Conservation (phyloP, 2,797 vertebrate genomes). For the Squalus acanthias region DNA sequence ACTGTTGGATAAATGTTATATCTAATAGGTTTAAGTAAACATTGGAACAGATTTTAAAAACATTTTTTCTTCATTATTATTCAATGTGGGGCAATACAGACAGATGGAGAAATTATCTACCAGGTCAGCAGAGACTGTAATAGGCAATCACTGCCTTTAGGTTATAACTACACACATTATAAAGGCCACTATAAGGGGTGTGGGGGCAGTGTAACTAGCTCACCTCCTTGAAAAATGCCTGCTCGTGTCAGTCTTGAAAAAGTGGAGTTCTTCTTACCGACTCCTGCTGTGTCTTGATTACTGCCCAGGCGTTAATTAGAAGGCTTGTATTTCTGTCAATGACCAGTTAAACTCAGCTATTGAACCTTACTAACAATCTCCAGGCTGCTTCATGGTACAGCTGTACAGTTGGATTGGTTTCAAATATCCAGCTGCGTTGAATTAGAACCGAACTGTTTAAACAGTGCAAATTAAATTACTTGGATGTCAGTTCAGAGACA, state of each 20-base stretch:
- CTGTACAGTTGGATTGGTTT: constrained; percentile 22
- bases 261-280: not conserved
- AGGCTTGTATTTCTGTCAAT: constrained; percentile 26
- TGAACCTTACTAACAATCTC: constrained; percentile 24
- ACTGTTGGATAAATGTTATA: not conserved
- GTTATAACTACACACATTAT: not conserved
- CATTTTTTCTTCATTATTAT: not conserved
- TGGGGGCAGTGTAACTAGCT: not conserved
- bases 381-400: not conserved
- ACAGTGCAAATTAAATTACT: constrained; percentile 35
- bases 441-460: constrained; percentile 34
- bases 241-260: not conserved
- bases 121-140: not conserved
- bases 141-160: not conserved
- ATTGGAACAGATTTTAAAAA: not conserved
- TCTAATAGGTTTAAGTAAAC: not conserved
- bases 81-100: not conserved
- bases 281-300: constrained; percentile 12
- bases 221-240: not conserved
- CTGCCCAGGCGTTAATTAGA: not conserved
- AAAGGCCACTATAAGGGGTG: not conserved
- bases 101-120: not conserved
- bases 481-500: constrained; percentile 31
- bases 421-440: constrained; percentile 33
- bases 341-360: constrained; percentile 20